phyloP scores from a whole-genome alignment of 2,888 invertebrate species.

The Diloba caeruleocephala region DNA sequence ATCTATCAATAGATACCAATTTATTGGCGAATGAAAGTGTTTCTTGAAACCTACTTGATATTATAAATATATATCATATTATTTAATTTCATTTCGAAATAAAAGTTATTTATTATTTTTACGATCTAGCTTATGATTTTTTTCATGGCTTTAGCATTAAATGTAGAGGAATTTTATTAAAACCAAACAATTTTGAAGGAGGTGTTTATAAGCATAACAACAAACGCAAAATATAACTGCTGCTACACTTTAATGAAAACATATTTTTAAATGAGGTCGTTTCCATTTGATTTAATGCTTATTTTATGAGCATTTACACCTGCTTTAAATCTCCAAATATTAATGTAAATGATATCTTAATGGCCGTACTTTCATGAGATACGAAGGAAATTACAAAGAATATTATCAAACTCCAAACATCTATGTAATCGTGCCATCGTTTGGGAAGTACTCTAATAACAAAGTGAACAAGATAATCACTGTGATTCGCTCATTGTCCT shows the following conservation, averaged over 20 bases:
- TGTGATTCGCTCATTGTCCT: constrained; percentile 44
- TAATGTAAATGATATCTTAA: constrained; percentile 17
- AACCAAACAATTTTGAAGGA: background rate
- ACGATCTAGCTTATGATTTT: no score
- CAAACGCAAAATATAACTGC: background rate
- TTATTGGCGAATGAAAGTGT: no score
- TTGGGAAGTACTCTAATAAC: constrained; percentile 54
- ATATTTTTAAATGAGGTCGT: constrained; percentile 1
- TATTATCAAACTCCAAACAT: constrained; percentile 42
- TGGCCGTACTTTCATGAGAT: constrained; percentile 1
- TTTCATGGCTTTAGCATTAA: background rate
- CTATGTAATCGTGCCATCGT: constrained; percentile 58
- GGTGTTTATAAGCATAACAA: background rate
- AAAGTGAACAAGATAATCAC: constrained; percentile 61
- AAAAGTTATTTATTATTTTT: no score
- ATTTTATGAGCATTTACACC: constrained; percentile 9
- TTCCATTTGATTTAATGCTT: constrained; percentile 13
- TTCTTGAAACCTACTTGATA: no score
- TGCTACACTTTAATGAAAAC: background rate
- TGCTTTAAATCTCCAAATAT: constrained; percentile 8
- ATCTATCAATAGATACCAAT: no score
- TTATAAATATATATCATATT: no score
- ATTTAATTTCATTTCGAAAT: no score
- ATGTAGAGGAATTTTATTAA: background rate
- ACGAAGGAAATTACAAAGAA: constrained; percentile 31